Percentiles rank a stretch among this genome's conserved stretches.
phyloP scores from a whole-genome alignment of 2,113 vertebrate genomes.

The Ceyx melanurus region DNA sequence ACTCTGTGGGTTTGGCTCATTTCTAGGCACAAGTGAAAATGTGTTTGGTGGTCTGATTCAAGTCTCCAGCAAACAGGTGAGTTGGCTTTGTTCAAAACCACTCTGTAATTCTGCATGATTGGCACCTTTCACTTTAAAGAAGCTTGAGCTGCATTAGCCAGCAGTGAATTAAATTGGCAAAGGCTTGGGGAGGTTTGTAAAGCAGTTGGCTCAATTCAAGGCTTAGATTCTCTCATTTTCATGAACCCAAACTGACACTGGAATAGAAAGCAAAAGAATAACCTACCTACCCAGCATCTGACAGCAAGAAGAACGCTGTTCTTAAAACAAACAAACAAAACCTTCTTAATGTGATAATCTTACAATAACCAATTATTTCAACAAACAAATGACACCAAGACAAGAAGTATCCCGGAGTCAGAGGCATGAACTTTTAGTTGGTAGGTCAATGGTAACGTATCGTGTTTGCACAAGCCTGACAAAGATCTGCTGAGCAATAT shows the following conservation, averaged over 20 bases:
- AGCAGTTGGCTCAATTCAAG: not conserved
- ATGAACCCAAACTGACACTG: not conserved
- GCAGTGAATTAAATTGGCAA: not conserved
- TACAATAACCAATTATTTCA: constrained; percentile 28
- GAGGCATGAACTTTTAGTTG: constrained; percentile 33
- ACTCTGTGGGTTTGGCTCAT: constrained; percentile 37
- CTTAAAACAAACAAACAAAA: not conserved
- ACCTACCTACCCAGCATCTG: not conserved
- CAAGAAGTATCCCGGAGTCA: not conserved
- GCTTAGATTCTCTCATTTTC: not conserved
- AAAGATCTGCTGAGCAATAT: constrained; percentile 71
- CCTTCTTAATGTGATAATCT: constrained; percentile 2
- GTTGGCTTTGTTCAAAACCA: constrained; percentile 36
- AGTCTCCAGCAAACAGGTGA: constrained; percentile 59
- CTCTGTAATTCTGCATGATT: not conserved
- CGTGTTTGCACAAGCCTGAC: constrained; percentile 68
- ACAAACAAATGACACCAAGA: not conserved
- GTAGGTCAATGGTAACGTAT: constrained; percentile 47
- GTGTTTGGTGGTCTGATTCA: constrained; percentile 27
- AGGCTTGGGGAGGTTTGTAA: not conserved
- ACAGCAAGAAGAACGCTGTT: not conserved
- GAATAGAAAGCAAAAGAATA: constrained; percentile 4
- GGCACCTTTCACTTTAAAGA: constrained; percentile 23
- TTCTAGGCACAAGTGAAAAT: not conserved
- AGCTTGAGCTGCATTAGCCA: not conserved